A percentile compares a stretch with the other conserved stretches of the same genome.
Evolutionary conservation across 2,888 invertebrate species (phyloP).

Genomic region (Rhodophaea formosa): DNA sequence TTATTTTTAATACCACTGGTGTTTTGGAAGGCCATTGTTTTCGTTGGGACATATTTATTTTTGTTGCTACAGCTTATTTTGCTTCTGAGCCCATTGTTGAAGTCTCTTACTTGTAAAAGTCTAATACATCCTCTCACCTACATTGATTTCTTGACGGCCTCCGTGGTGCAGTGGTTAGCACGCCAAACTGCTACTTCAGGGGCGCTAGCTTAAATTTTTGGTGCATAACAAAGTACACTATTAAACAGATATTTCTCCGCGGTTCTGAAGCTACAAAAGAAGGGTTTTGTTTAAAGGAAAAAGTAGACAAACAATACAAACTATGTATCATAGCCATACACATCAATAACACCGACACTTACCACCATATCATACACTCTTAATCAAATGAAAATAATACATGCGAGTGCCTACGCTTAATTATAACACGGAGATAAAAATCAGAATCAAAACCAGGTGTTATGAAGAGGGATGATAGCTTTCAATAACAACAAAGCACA

Average conservation of each 20-base stretch:
- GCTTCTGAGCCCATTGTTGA: constrained; percentile 40
- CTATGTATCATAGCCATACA: constrained; percentile 2
- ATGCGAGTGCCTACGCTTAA: constrained; percentile 36
- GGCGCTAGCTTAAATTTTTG: no score
- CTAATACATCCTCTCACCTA: constrained; percentile 22
- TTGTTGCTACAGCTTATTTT: constrained; percentile 45
- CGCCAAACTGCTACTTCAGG: no score
- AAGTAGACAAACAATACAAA: no score
- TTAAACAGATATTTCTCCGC: no score
- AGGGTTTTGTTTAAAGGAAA: no score
- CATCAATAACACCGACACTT: background rate
- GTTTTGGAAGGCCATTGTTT: constrained; percentile 64
- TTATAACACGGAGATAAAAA: constrained; percentile 62
- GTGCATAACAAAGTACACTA: no score
- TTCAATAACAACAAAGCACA: constrained; percentile 59
- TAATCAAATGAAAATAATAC: constrained; percentile 19
- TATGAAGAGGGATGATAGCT: constrained; percentile 53
- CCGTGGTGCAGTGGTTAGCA: no score
- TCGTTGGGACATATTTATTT: constrained; percentile 68
- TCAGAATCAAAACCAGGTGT: constrained; percentile 67
- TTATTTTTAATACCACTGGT: constrained; percentile 65
- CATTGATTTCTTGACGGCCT: constrained; percentile 26
- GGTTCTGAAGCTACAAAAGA: no score
- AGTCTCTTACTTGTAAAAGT: constrained; percentile 8
- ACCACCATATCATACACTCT: constrained; percentile 1